Conservation (phyloP, 2,797 vertebrate genomes). For the Falco rusticolus region DNA sequence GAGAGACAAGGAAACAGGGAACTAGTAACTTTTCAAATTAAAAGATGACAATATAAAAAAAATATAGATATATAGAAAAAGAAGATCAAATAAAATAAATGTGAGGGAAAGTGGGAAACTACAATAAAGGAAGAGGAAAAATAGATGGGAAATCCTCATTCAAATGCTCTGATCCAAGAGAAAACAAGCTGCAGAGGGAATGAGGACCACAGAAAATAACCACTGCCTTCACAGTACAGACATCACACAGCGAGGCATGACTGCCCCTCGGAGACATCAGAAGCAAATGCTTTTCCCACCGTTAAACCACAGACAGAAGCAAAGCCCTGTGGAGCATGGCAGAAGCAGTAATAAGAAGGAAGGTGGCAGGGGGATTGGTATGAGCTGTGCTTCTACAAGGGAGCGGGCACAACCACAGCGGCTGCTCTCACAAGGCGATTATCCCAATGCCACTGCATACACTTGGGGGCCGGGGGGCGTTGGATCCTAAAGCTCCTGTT, state of each 20-base stretch:
- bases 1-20: not conserved
- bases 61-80: not conserved
- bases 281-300: not conserved
- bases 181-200: not conserved
- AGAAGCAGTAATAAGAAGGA: not conserved
- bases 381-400: not conserved
- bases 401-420: not conserved
- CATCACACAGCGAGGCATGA: not conserved
- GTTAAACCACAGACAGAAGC: not conserved
- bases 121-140: not conserved
- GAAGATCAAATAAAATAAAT: not conserved
- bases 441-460: not conserved
- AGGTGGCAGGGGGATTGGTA: no score
- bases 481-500: not conserved
- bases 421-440: not conserved
- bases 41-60: not conserved
- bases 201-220: not conserved
- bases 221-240: not conserved
- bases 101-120: not conserved
- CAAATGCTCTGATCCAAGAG: not conserved
- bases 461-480: fast-evolving
- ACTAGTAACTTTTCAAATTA: not conserved
- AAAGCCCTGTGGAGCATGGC: not conserved
- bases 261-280: not conserved
- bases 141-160: not conserved